Conservation (phyloP, 2,113 vertebrate genomes). For the Salvator merianae region DNA sequence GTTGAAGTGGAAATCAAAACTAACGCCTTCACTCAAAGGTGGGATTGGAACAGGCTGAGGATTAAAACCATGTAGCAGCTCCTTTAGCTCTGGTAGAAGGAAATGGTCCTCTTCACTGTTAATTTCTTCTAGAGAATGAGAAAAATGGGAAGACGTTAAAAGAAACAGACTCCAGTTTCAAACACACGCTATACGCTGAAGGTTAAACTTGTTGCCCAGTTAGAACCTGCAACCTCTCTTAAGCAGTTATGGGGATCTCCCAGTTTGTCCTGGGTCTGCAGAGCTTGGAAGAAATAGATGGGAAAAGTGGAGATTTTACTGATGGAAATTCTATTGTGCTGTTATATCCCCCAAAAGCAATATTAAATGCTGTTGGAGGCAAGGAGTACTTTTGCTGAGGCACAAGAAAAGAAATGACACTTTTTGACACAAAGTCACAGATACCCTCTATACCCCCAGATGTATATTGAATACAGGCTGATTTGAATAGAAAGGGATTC, state of each 20-base stretch:
- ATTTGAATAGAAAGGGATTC: background rate
- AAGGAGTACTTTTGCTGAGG: background rate
- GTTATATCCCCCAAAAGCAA: background rate
- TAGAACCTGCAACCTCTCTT: background rate
- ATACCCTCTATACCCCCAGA: background rate
- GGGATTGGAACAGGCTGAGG: constrained; percentile 62
- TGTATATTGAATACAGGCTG: background rate
- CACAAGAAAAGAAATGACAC: background rate
- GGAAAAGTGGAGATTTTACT: background rate
- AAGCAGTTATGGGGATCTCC: background rate
- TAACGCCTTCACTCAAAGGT: constrained; percentile 53
- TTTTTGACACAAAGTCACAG: background rate
- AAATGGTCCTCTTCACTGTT: constrained; percentile 78
- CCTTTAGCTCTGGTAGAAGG: constrained; percentile 82
- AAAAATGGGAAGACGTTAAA: background rate
- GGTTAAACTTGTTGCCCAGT: no score
- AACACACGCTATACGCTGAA: no score
- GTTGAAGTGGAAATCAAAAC: constrained; percentile 80
- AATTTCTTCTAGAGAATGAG: constrained; percentile 73
- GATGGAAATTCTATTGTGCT: background rate
- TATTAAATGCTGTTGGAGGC: background rate
- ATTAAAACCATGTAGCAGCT: constrained; percentile 68
- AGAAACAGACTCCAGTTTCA: no score
- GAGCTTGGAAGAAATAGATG: background rate
- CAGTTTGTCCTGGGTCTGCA: background rate